These are phyloP conservation scores for Glyptemys insculpta DNA, from an alignment of 2,797 vertebrate genomes.

Conservation along the genomic window DNA sequence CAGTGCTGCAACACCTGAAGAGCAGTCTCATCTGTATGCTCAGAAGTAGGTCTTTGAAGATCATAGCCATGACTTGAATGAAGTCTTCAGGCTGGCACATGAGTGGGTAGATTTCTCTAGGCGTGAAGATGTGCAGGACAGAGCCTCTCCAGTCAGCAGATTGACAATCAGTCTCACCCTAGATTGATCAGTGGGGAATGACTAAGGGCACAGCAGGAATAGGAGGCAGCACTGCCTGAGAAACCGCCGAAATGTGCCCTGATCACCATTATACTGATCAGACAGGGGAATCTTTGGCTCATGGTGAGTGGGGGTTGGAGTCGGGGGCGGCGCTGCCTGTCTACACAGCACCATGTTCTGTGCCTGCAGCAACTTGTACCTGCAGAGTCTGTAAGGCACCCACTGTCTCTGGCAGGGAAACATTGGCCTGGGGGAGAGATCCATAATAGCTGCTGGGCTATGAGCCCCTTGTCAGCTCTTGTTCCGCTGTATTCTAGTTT, in stretches of 20 bases:
- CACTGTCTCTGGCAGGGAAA: neutral
- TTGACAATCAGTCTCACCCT: neutral
- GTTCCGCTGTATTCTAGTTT: neutral
- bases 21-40: too few species aligned
- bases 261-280: neutral
- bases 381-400: neutral
- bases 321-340: neutral
- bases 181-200: neutral
- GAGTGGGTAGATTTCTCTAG: neutral
- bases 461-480: neutral
- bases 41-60: neutral
- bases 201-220: neutral
- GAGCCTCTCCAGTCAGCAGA: neutral
- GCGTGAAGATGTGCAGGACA: neutral
- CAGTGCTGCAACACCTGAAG: too few species aligned
- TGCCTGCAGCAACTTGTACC: neutral
- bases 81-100: neutral
- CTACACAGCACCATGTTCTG: neutral
- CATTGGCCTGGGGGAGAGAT: neutral
- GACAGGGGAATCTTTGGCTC: neutral
- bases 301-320: neutral
- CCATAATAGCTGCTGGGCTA: neutral
- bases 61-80: neutral
- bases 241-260: neutral
- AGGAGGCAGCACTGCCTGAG: neutral